Percentiles rank a stretch among this genome's conserved stretches.
These are phyloP conservation scores for Zaprionus africanus DNA, from an alignment of 1,140 invertebrate species.

Conservation along the genomic window DNA sequence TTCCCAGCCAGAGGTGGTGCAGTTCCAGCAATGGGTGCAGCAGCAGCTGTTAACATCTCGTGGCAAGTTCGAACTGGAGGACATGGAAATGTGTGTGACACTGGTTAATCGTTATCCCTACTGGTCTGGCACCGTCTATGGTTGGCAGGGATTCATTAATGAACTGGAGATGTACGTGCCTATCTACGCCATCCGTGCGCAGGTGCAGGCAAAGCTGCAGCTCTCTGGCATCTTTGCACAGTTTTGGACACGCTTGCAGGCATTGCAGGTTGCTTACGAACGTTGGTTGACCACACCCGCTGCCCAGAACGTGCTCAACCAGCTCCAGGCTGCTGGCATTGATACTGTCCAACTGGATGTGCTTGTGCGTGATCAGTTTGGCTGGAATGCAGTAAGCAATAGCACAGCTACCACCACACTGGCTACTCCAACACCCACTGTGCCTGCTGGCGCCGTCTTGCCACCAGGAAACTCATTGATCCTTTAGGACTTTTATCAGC, in stretches of 20 bases:
- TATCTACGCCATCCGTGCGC: conserved; percentile 48
- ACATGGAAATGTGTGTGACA: conserved; percentile 55
- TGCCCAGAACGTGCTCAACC: conserved; percentile 50
- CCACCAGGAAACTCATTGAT: conserved; percentile 35
- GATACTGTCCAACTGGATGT: conserved; percentile 58
- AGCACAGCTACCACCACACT: conserved; percentile 36
- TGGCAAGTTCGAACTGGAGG: conserved; percentile 61
- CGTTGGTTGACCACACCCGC: conserved; percentile 59
- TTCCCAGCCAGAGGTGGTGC: conserved; percentile 70
- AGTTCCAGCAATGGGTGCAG: conserved; percentile 63
- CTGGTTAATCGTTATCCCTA: conserved; percentile 70
- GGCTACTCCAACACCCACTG: conserved; percentile 34
- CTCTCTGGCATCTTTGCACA: conserved; percentile 68
- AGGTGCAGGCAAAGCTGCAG: conserved; percentile 64
- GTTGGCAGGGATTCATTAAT: conserved; percentile 74
- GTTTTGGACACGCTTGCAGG: conserved; percentile 61
- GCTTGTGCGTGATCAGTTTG: conserved; percentile 63
- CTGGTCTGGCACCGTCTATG: conserved; percentile 67
- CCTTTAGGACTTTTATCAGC: conserved; percentile 8
- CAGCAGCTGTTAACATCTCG: conserved; percentile 62
- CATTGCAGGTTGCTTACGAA: conserved; percentile 64
- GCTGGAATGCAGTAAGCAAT: conserved; percentile 56
- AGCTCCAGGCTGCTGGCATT: conserved; percentile 64
- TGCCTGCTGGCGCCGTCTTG: conserved; percentile 49
- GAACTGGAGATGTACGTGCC: conserved; percentile 73